These are phyloP conservation scores for Sinelater perroti DNA, from an alignment of 2,888 invertebrate genomes.

Conservation along the genomic window DNA sequence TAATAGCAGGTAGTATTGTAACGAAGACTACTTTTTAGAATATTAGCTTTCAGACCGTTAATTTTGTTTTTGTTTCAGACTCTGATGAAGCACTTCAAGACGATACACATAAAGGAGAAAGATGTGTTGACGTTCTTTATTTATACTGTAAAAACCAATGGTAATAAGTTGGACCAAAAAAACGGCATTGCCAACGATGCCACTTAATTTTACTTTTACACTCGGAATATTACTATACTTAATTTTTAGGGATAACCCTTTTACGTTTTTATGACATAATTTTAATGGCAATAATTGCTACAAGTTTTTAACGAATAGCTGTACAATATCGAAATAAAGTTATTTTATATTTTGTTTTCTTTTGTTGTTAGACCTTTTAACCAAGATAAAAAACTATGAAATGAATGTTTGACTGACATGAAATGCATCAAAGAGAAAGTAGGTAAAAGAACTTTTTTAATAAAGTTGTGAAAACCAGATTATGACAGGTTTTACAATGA, in stretches of 20 bases:
- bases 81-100: conserved; percentile 93
- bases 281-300: conserved; percentile 26
- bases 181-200: conserved; percentile 76
- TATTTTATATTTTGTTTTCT: conserved; percentile 14
- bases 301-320: background rate
- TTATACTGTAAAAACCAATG: conserved; percentile 94
- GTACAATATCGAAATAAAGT: background rate
- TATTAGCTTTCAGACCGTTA: too few relatives aligned
- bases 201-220: conserved; percentile 59
- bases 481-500: too few relatives aligned
- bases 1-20: too few relatives aligned
- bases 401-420: too few relatives aligned
- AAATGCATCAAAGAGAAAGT: too few relatives aligned
- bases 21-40: too few relatives aligned
- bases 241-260: background rate
- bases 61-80: conserved; percentile 71
- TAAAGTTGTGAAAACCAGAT: too few relatives aligned
- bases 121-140: conserved; percentile 95
- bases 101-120: conserved; percentile 93
- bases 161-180: conserved; percentile 86
- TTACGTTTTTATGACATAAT: conserved; percentile 22
- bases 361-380: too few relatives aligned
- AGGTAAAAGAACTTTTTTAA: too few relatives aligned
- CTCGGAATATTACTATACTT: conserved; percentile 2
- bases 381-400: too few relatives aligned